Evolutionary conservation across 2,888 invertebrate genomes (phyloP), one percentile per base, ranked within the genome.

Genomic region (Calameuta idolon): DNA sequence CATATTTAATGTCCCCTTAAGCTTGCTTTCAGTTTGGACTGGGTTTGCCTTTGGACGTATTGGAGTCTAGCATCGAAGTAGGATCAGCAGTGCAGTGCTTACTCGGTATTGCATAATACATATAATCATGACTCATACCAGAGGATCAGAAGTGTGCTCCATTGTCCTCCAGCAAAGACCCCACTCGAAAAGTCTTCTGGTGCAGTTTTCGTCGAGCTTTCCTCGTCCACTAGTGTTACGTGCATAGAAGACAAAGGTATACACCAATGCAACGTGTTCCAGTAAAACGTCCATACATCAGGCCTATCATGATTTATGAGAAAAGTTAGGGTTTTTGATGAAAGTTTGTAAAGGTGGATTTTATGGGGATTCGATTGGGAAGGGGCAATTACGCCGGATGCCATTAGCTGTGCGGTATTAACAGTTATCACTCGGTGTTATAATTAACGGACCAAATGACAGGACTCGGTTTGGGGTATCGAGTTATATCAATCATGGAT

Each of bases 371-470:
- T 71, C 34, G 31, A 31, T 31, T 15, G 71, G 71, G 34, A 2
- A 23, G 34, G 34, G 31, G 75, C 78, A 84, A 84, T 85, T 83
- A 83, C 73, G n/a, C 69, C 68, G 78, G 69, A 76, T 75, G 81
- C 77, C 81, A 79, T 84, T 85, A 85, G 83, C 81, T 82, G 79
- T 81, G 81, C 76, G 80, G 75, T 81, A 83, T 85, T 81, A 79
- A 79, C 76, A 77, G 77, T 84, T 82, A 85, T 81, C n/a, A 33
- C 31, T 55, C 76, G 74, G 83, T 82, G 85, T 84, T 86, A 83
- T 87, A 85, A 87, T 87, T 83, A 86, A 79, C 79, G 79, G 78
- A 76, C 79, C 81, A 84, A 82, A 87, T 87, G 85, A 87, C 84
- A 87, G 84, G 82, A 76, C 79, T 77, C 79, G 81, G 80, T 84